Base-by-base conservation (phyloP, 2,888 invertebrate genomes). In the Drosophila stalkeri region DNA sequence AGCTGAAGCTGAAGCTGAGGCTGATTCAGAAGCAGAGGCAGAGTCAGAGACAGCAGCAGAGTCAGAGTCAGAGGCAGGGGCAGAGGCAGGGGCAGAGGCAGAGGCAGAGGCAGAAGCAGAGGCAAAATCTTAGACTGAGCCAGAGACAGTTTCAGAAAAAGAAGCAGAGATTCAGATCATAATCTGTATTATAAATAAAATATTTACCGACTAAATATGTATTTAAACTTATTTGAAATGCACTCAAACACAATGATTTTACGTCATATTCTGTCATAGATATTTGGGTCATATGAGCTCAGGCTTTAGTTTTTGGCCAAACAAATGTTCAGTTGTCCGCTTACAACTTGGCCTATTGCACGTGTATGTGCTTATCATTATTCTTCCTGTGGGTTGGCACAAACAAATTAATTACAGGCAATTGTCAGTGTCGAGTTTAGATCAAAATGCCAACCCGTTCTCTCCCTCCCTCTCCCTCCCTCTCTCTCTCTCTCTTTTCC, bases 381-480 rank as follows among this genome's bases (percentile, higher is more conserved):
- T 60, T 77, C 72, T 54, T 51, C 2, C 8, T 16, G 35, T 59
- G 47, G 61, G 23, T 33, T 49, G 51, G 60, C 43, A 52, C 16
- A 64, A 57, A 63, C 62, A 66, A 72, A 75, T 77, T 80, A 74
- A 80, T 80, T 80, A 77, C 46, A 60, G 55, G 46, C 62, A 62
- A 64, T 49, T 68, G 66, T 37, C 16, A 33, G 49, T 59, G 56
- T 43, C 51, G 35, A 41, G 20, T 52, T 54, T 46, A 56, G 51
- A 61, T 73, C 35, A 52, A 66, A 65, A 72, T 63, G 20, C 27
- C 49, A 44, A 67, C 75, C 64, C 64, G 52, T 23, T 51, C 23
- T 18, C 49, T 1, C 20, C 3, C 20, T 12, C 18, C 0, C 16
- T 6, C 18, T 43, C 52, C 18, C 16, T 7, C 47, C 1, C 35